Evolutionary conservation across 2,797 vertebrate genomes (phyloP), one percentile per base, ranked within the genome.

Genomic region (Caiman crocodilus): DNA sequence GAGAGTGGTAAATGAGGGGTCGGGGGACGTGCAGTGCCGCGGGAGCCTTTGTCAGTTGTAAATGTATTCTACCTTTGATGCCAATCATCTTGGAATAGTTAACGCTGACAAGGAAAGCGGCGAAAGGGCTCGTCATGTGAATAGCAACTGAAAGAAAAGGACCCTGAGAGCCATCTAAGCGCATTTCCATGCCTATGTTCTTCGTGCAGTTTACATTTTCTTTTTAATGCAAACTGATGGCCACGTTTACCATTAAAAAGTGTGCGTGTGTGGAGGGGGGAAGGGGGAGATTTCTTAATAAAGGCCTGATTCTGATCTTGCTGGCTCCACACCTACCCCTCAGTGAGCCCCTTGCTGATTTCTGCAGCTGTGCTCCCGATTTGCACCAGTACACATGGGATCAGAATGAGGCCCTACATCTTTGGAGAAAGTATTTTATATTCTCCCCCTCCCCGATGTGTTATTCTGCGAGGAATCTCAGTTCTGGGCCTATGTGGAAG

Each of bases 41-140:
- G 57, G 35, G 35, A n/a, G 77, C 69, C 85, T 95, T 93, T 96
- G 95, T 94, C 77, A 35, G 84, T 79, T 81, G 86, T 82, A 88
- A 92, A 14, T 89, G 82, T 90, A 94, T 88, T 80, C 92, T 79
- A 90, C 82, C 88, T 92, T 93, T 92, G 85, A 79, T 81, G 90
- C 78, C 84, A 94, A 79, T 91, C 90, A 77, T 50, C 79, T 67
- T 14, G 92, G 94, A 96, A 92, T 88, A 95, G 79, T 90, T 94
- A 91, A 90, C 60, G 78, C 81, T 85, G 88, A 89, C 77, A 67
- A 0, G 15, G 88, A 59, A 92, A 91, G 85, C 90, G 20, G 79
- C 0, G 0, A 95, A 88, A 88, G 61, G 75, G 82, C 35, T 96
- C 93, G 95, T 94, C 76, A 18, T 89, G 87, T 74, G 96, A 82